Evolutionary conservation across 2,888 invertebrate genomes (phyloP), one percentile per base, ranked within the genome.

Genomic region (Sepiola atlantica): DNA sequence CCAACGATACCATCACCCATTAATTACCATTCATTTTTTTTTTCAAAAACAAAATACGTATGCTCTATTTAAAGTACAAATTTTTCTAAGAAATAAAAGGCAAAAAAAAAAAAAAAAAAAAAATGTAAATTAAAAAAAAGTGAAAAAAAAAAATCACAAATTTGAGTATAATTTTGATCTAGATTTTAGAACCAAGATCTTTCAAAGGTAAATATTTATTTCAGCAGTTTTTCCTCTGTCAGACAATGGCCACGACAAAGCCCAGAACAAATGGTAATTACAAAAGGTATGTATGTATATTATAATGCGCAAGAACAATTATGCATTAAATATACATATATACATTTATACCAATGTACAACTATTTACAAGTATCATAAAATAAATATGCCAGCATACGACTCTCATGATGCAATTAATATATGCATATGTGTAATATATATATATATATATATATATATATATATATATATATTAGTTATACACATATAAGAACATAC

Each of bases 151-250:
- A 77, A 10, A 4, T 14, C 4, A 77, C 77, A 77, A 32, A 77
- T 77, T 77, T 77, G 14, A n/a, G 77, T 77, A 77, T n/a, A 77
- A 77, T n/a, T 77, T 77, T 77, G 77, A n/a, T n/a, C n/a, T 32
- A 77, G 77, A 77, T 32, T 77, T 77, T 77, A 77, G 77, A 77
- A 77, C 77, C 77, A 77, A 77, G 16, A 32, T 77, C 77, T 32
- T 77, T 77, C 77, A 77, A 77, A 77, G 77, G 77, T n/a, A n/a
- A 77, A n/a, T 77, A n/a, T 77, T 77, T 77, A 77, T 77, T 77
- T 77, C 77, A 77, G 77, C 77, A 77, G 77, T 77, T 77, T 77
- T 77, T n/a, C 77, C 77, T 77, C 77, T 77, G 77, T 77, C n/a
- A 77, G 77, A 77, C 77, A 77, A 77, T 77, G 77, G 77, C 32